Evolutionary conservation across 2,888 invertebrate species (phyloP).

Genomic region (Labia minor): DNA sequence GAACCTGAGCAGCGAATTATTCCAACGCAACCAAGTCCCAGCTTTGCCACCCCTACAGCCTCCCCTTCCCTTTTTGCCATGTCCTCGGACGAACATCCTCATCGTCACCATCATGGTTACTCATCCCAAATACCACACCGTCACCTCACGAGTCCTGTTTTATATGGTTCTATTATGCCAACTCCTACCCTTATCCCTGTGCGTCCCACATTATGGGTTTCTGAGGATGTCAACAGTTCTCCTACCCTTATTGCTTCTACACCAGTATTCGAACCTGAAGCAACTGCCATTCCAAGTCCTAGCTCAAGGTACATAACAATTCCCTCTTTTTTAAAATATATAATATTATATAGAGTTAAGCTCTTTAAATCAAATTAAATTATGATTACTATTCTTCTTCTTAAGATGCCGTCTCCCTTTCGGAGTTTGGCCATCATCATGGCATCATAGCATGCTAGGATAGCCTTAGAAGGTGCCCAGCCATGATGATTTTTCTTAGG

Average conservation of each 20-base stretch:
- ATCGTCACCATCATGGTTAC: constrained; percentile 38
- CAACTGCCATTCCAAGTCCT: constrained; percentile 21
- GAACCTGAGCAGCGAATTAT: constrained; percentile 29
- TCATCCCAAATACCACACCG: neutral
- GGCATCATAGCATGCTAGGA: too few species aligned
- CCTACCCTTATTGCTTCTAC: constrained; percentile 28
- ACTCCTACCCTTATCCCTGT: constrained; percentile 31
- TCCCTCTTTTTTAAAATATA: too few species aligned
- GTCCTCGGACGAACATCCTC: constrained; percentile 33
- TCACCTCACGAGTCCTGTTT: constrained; percentile 25
- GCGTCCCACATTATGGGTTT: constrained; percentile 26
- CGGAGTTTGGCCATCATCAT: too few species aligned
- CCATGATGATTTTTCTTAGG: too few species aligned
- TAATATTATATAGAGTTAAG: too few species aligned
- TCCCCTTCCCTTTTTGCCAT: constrained; percentile 20
- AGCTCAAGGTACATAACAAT: neutral
- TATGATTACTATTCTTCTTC: too few species aligned
- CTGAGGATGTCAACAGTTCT: neutral
- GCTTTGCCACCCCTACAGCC: constrained; percentile 28
- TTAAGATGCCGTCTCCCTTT: too few species aligned
- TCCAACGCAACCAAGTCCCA: constrained; percentile 35
- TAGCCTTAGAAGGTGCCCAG: too few species aligned
- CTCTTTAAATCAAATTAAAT: too few species aligned
- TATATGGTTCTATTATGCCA: constrained; percentile 27
- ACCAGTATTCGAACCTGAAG: constrained; percentile 29